These are phyloP conservation scores for Eublepharis macularius DNA, from an alignment of 2,113 vertebrate genomes.

Conservation along the genomic window DNA sequence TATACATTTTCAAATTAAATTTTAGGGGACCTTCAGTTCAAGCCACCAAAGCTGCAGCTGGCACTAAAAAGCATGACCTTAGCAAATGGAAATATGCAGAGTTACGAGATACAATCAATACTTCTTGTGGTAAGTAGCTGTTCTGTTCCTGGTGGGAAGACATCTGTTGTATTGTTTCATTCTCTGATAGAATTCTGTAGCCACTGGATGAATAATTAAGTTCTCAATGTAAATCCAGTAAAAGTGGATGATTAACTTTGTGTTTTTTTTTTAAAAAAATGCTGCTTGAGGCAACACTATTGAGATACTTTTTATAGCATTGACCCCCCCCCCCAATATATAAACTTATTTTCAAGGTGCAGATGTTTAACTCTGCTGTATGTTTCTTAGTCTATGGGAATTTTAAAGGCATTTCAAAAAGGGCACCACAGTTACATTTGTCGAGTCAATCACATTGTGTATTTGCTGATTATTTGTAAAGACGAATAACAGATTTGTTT, in stretches of 20 bases:
- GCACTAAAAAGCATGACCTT: conserved; percentile 91
- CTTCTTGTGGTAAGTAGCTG: conserved; percentile 88
- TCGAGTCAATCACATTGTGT: too few relatives aligned
- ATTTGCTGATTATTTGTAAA: background rate
- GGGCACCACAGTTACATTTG: background rate
- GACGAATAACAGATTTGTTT: background rate
- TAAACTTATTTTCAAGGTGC: background rate
- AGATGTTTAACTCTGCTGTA: background rate
- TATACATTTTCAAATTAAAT: background rate
- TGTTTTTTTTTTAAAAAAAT: background rate
- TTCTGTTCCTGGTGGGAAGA: background rate
- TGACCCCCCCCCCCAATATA: too few relatives aligned
- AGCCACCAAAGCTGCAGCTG: conserved; percentile 87
- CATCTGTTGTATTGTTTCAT: background rate
- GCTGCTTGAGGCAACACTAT: background rate
- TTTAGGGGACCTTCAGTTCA: conserved; percentile 87
- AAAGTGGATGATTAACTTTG: background rate
- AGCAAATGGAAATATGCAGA: conserved; percentile 99
- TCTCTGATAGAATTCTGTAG: conserved; percentile 4
- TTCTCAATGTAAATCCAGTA: background rate
- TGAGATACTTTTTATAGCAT: background rate
- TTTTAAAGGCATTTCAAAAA: background rate
- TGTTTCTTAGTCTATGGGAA: background rate
- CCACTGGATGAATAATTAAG: background rate
- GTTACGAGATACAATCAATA: conserved; percentile 95